Evolutionary conservation across 2,113 vertebrate species (phyloP).

Genomic region (Raphicerus campestris): DNA sequence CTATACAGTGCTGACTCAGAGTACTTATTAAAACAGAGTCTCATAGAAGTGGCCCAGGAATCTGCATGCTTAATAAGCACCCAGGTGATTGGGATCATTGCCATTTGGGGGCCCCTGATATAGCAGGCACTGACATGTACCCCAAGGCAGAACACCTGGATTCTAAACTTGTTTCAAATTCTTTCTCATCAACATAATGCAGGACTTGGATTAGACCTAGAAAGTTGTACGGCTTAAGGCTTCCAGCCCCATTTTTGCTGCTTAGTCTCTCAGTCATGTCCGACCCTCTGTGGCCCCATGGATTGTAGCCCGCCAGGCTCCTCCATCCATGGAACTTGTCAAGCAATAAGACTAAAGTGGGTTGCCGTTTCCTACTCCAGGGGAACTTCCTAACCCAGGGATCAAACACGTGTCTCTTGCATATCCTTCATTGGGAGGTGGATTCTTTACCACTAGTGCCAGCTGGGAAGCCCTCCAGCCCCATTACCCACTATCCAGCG

Average conservation of each 20-base stretch:
- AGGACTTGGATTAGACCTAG: neutral
- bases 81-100: accelerated
- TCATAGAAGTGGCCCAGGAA: neutral
- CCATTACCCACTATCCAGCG: neutral
- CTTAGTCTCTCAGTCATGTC: neutral
- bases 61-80: neutral
- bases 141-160: neutral
- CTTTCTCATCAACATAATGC: neutral
- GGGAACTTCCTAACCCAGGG: neutral
- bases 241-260: neutral
- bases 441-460: neutral
- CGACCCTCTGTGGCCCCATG: neutral
- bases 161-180: neutral
- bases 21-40: neutral
- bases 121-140: neutral
- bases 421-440: neutral
- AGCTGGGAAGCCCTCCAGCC: neutral
- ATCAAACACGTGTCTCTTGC: neutral
- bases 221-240: neutral
- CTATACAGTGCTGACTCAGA: neutral
- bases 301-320: neutral
- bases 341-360: neutral
- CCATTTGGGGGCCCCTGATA: neutral
- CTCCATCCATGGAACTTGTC: neutral
- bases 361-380: neutral